Percentiles rank a stretch among this genome's conserved stretches.
Evolutionary conservation across 1,140 invertebrate genomes (phyloP).

Genomic region (Danaus plexippus): DNA sequence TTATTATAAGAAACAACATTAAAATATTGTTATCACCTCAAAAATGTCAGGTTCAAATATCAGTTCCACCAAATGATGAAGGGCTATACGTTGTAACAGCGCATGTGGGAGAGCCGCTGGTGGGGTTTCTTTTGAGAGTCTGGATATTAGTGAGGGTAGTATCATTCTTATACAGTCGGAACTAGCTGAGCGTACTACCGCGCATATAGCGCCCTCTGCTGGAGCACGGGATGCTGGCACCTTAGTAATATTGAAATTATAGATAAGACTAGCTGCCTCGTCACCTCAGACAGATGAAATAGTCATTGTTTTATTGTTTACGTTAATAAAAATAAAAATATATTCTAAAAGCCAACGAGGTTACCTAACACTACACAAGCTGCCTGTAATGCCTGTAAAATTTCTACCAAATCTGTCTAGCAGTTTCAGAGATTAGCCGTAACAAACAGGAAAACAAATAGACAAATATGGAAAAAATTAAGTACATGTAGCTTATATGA

Average conservation of each 20-base stretch:
- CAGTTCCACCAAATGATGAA: slow-evolving; percentile 52
- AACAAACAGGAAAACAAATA: no score
- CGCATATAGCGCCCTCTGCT: slow-evolving; percentile 57
- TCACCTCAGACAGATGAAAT: no score
- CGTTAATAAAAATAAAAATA: no score
- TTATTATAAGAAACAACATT: no score
- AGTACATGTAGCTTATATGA: no score
- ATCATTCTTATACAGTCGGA: slow-evolving; percentile 42
- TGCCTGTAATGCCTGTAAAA: no score
- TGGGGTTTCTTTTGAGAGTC: slow-evolving; percentile 42
- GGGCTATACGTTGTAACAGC: slow-evolving; percentile 43
- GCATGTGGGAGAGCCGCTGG: slow-evolving; percentile 54
- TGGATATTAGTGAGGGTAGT: slow-evolving; percentile 39
- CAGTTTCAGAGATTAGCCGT: no score
- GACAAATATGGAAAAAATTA: no score
- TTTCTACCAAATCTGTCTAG: no score
- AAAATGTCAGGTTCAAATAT: slow-evolving; percentile 52
- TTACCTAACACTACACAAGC: no score
- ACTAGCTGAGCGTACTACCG: slow-evolving; percentile 41
- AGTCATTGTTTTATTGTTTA: no score
- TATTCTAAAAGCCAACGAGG: no score
- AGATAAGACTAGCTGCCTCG: neutral
- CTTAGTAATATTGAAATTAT: slow-evolving; percentile 20
- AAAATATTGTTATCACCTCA: slow-evolving; percentile 29
- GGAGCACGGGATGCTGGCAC: slow-evolving; percentile 52